Percentiles rank a stretch among this genome's conserved stretches.
phyloP scores from a whole-genome alignment of 1,140 invertebrate species.

The Lordiphosa clarofinis region DNA sequence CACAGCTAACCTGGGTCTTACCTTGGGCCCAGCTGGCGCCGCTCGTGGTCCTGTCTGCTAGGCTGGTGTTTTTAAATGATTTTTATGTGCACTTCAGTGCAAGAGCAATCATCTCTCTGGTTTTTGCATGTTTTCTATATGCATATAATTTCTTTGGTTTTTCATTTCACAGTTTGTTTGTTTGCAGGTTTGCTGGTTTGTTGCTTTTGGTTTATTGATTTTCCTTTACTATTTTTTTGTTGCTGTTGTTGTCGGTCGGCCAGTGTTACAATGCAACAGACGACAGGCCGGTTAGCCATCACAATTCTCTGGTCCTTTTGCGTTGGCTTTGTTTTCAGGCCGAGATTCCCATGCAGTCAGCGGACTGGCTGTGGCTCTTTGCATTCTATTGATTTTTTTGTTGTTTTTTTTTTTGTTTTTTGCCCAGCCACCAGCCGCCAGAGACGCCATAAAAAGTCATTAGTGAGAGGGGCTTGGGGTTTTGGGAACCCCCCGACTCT shows the following conservation, averaged over 20 bases:
- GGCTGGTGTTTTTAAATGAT: constrained; percentile 72
- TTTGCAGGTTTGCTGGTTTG: constrained; percentile 45
- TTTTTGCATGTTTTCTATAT: constrained; percentile 25
- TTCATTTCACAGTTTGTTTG: constrained; percentile 45
- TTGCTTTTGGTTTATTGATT: constrained; percentile 44
- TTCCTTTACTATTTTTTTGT: constrained; percentile 32
- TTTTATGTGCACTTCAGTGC: constrained; percentile 71
- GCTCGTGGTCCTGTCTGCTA: constrained; percentile 26
- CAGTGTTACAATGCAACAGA: constrained; percentile 77
- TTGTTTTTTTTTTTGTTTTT: constrained; percentile 13
- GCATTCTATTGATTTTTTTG: constrained; percentile 71
- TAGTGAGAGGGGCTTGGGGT: constrained; percentile 37
- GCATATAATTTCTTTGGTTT: constrained; percentile 64
- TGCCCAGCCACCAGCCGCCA: constrained; percentile 21
- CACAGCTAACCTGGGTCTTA: constrained; percentile 41
- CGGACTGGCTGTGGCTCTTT: constrained; percentile 28
- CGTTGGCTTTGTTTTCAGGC: constrained; percentile 44
- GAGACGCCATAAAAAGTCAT: constrained; percentile 70
- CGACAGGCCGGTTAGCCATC: constrained; percentile 45
- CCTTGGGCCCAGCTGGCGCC: constrained; percentile 46
- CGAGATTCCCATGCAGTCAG: constrained; percentile 47
- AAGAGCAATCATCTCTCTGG: constrained; percentile 12
- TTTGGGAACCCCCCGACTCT: constrained; percentile 17
- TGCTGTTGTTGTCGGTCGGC: constrained; percentile 48
- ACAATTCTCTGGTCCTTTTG: constrained; percentile 32